Evolutionary conservation across 2,113 vertebrate genomes (phyloP), one percentile per base, ranked within the genome.

Genomic region (Pluvianellus socialis): DNA sequence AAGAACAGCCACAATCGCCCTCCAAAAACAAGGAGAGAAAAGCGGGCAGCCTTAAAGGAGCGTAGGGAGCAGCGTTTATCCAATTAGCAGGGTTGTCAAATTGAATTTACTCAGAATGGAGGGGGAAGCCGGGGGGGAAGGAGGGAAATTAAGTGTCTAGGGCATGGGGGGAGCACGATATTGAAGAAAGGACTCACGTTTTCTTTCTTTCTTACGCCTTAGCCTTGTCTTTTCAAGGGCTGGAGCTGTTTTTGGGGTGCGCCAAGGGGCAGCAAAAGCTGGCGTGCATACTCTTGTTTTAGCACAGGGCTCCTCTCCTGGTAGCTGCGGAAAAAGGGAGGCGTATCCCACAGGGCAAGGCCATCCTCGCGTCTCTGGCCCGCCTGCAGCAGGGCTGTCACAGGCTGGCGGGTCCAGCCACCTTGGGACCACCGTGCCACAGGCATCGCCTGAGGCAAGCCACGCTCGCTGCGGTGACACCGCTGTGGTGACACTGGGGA

Each of bases 1-100:
- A 98, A 98, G 98, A 98, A 98, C 95, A 96, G 96, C 92, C 97
- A 98, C 98, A 98, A 97, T 98, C 97, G 72, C 97, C 95, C 97
- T 98, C 98, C 96, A 98, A 98, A 98, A 98, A 98, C 97, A 97
- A 99, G 98, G 98, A 98, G 98, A 91, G 98, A 97, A 98, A 98
- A 95, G 98, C 98, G 80, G 98, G 98, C 97, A 96, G 98, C 98
- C 98, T 98, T 98, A 98, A 97, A 98, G 98, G 98, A 98, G 97
- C 94, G 94, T 96, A 97, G 97, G 96, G 95, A 98, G 98, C 96
- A 96, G 90, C 94, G 83, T 99, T 99, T 99, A 99, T 99, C 99
- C 99, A 99, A 99, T 99, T 98, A 99, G 99, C 98, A 99, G 98
- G 99, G 98, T 99, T 99, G 99, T 99, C 99, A 99, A 99, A 99